Evolutionary conservation across 2,888 invertebrate genomes (phyloP), one percentile per base, ranked within the genome.

Genomic region (Halictus quadricinctus): DNA sequence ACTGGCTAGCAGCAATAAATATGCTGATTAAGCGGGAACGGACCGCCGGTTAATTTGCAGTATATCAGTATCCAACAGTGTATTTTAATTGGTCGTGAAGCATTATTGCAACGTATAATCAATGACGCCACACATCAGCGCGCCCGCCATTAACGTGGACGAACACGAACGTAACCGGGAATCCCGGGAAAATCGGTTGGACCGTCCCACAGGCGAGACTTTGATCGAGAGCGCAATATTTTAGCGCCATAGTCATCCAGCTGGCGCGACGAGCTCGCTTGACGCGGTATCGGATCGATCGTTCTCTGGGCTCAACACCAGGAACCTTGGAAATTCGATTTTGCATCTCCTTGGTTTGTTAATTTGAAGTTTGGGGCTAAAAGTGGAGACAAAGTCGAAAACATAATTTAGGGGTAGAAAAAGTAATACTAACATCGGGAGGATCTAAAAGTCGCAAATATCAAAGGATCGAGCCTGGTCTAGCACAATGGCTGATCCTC

Each of bases 11-110:
- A 85, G 90, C 88, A 90, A 90, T 90, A 89, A 89, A 90, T 90
- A 90, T 90, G 90, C 89, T 89, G 89, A 90, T 90, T 90, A 90
- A 90, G 90, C 89, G 90, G 89, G 87, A 88, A 87, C 87, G 84
- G 78, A 86, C 76, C 85, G 88, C 88, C 86, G 85, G 89, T 90
- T 89, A 90, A 90, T 90, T 90, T 90, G 89, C 89, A 90, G 90
- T 90, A 90, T 88, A 90, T 90, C 89, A 90, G 88, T 88, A 90
- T 88, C 89, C 89, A 90, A 88, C 90, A 84, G 88, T 88, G 88
- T 81, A 89, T 90, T 90, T 90, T 90, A 90, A 90, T 90, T 89
- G 90, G 87, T 86, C 88, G 86, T 85, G 87, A 89, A 85, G 83
- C 89, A 89, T 89, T 86, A 89, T 89, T 87, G 89, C 87, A 79